Evolutionary conservation across 2,888 invertebrate species (phyloP).

Genomic region (Deilephila porcellus): DNA sequence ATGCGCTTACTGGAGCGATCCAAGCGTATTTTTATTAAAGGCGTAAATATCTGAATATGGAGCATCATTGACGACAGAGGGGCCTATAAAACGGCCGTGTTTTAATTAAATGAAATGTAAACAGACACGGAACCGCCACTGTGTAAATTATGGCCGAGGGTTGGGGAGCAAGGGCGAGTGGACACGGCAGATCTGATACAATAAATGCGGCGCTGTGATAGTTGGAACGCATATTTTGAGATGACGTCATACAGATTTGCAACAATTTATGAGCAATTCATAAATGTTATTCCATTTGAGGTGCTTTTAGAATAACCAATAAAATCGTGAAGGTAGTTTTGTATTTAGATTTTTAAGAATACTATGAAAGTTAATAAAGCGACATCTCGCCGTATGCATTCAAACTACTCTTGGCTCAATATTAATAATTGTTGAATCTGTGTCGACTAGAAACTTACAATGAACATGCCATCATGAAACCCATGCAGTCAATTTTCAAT

Average conservation of each 20-base stretch:
- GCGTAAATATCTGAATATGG: slow-evolving; percentile 47
- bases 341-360: too few relatives aligned
- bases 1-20: slow-evolving; percentile 10
- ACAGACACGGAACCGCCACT: slow-evolving; percentile 57
- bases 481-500: too few relatives aligned
- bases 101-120: slow-evolving; percentile 75
- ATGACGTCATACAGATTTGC: slow-evolving; percentile 1
- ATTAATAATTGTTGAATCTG: background rate
- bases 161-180: slow-evolving; percentile 43
- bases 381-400: background rate
- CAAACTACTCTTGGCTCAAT: background rate
- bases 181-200: slow-evolving; percentile 46
- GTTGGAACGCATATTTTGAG: slow-evolving; percentile 14
- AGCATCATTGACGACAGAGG: slow-evolving; percentile 46
- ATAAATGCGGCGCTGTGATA: slow-evolving; percentile 28
- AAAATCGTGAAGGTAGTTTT: too few relatives aligned
- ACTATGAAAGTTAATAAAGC: background rate
- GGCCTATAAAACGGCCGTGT: slow-evolving; percentile 56
- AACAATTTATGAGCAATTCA: background rate
- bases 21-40: slow-evolving; percentile 37
- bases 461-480: background rate
- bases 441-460: background rate
- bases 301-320: too few relatives aligned
- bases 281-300: background rate
- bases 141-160: slow-evolving; percentile 58